Percentiles rank a stretch among this genome's conserved stretches.
Evolutionary conservation across 2,888 invertebrate genomes (phyloP).

Genomic region (Achlya flavicornis): DNA sequence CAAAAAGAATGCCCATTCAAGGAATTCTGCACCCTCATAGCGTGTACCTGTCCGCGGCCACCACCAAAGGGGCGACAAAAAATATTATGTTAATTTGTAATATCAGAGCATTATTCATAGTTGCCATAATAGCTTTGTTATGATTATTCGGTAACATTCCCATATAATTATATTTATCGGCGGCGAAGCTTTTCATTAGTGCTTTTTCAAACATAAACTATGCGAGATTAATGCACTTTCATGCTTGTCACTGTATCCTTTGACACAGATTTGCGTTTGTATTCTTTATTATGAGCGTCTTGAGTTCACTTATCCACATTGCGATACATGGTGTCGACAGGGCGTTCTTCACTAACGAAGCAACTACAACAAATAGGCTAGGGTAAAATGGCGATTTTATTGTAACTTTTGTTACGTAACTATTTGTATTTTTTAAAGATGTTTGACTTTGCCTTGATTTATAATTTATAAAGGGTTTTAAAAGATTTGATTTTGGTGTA

Average conservation of each 20-base stretch:
- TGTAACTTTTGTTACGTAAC: too few relatives aligned
- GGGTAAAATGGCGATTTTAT: neutral
- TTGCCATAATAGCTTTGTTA: slow-evolving; percentile 80
- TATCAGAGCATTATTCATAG: slow-evolving; percentile 78
- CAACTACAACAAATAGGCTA: slow-evolving; percentile 8
- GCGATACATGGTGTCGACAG: neutral
- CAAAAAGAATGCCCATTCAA: slow-evolving; percentile 71
- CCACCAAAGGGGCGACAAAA: slow-evolving; percentile 79
- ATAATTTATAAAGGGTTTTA: neutral
- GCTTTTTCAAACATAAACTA: slow-evolving; percentile 50
- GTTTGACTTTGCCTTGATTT: neutral
- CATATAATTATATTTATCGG: slow-evolving; percentile 58
- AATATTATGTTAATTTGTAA: slow-evolving; percentile 81
- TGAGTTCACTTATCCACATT: neutral
- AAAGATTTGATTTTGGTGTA: slow-evolving; percentile 18
- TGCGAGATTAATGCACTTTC: slow-evolving; percentile 47
- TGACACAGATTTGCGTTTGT: too few relatives aligned
- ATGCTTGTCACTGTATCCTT: slow-evolving; percentile 52
- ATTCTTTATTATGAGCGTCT: slow-evolving; percentile 19
- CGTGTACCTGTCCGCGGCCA: slow-evolving; percentile 80
- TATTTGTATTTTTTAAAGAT: too few relatives aligned
- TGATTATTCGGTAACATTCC: slow-evolving; percentile 76
- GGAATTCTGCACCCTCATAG: slow-evolving; percentile 83
- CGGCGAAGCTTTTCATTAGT: slow-evolving; percentile 36
- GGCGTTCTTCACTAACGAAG: too few relatives aligned